Base-by-base conservation (phyloP, 2,113 vertebrate species). In the Salminus brasiliensis region DNA sequence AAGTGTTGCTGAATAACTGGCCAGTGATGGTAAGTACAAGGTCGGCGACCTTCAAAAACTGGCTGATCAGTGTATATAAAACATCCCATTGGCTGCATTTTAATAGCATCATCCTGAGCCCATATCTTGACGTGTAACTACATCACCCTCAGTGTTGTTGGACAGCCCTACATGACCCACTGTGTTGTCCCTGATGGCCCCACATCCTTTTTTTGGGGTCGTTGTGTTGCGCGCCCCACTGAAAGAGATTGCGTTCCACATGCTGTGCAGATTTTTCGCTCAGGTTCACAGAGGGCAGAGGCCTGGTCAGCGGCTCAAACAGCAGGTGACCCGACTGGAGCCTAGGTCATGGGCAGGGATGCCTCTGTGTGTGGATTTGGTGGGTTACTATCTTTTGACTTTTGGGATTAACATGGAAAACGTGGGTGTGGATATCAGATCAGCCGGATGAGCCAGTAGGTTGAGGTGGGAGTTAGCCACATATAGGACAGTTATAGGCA, bases 201-300 rank as follows among this genome's bases (percentile, higher is more conserved):
- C 13, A 9, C 41, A 9, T 29, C 21, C n/a, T 39, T 52, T 39
- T 52, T 79, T 30, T 39, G 29, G 60, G 59, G 43, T 25, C 9
- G 21, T 74, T 29, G 63, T 63, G 32, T 62, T 63, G 39, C 63
- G n/a, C 21, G 30, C 34, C 29, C 30, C 1, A 27, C 5, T 72
- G 49, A 73, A 72, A 53, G 59, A n/a, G 4, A 66, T 65, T 72
- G 68, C 52, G 45, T 71, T 79, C 45, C 57, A 80, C 21, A 52
- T 15, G 49, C 57, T 52, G 57, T 63, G 68, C 57, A 72, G 30
- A 55, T 60, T 79, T 79, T 79, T 30, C 29, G 23, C 16, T 45
- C 12, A 47, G 69, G 69, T 79, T 79, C 69, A 79, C 29, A 30
- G 62, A 66, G 70, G 60, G 41, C 78, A 80, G 59, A 16, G 45